Evolutionary conservation across 1,140 invertebrate species (phyloP).

Genomic region (Aphaenogaster floridana): DNA sequence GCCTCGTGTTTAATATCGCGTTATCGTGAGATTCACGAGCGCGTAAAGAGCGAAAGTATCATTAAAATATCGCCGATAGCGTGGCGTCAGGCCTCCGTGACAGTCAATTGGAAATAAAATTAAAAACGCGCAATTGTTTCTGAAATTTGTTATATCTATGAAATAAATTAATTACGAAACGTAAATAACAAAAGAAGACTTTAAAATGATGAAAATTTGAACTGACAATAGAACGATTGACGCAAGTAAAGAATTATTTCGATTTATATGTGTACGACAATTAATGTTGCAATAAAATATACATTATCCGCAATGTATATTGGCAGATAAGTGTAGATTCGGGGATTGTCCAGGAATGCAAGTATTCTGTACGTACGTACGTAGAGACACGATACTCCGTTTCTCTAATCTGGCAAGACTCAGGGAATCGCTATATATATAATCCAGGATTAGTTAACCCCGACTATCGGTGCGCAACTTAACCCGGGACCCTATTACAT

Average conservation of each 20-base stretch:
- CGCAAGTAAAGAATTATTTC: not conserved
- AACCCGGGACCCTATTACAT: slow-evolving; percentile 51
- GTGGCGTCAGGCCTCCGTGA: too few relatives aligned
- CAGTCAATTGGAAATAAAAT: slow-evolving; percentile 18
- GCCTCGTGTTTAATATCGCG: slow-evolving; percentile 2
- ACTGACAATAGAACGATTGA: not conserved
- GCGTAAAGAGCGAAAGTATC: slow-evolving; percentile 31
- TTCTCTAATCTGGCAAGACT: slow-evolving; percentile 35
- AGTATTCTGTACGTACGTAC: not conserved
- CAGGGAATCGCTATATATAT: slow-evolving; percentile 26
- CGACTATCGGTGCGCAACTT: slow-evolving; percentile 37
- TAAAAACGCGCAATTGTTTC: not conserved
- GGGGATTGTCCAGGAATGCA: not conserved
- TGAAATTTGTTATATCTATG: not conserved
- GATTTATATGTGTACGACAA: not conserved
- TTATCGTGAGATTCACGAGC: slow-evolving; percentile 30
- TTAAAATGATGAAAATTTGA: not conserved
- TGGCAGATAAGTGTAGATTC: not conserved
- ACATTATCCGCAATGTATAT: not conserved
- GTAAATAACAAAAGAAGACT: not conserved
- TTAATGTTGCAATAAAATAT: not conserved
- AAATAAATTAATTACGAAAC: not conserved
- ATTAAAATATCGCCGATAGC: slow-evolving; percentile 1
- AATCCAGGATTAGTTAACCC: slow-evolving; percentile 53
- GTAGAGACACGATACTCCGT: not conserved